Evolutionary conservation across 1,140 invertebrate genomes (phyloP), one percentile per base, ranked within the genome.

Genomic region (Gonioctena quinquepunctata): DNA sequence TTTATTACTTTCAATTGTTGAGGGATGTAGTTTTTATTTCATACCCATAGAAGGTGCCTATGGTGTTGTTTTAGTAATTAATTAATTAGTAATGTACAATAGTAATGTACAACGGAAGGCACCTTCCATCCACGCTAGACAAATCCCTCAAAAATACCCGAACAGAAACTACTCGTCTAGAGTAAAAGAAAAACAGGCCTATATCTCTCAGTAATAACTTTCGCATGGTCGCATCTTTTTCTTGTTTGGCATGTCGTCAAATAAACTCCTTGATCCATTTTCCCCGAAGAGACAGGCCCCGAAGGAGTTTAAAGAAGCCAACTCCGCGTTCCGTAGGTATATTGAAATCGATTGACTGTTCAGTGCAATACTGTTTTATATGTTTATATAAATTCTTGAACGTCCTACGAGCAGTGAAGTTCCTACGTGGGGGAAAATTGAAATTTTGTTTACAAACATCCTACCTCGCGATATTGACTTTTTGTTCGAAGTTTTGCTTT

Each of bases 301-400:
- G 25, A 16, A 64, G 68, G 71, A 69, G 22, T 54, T 25, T 49
- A 21, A 73, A 73, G 71, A 70, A 73, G 68, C 71, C 68, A 70
- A 73, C 26, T 28, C 56, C 61, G 22, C 21, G 59, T 66, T 48
- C 54, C 49, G 64, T 59, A 73, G 68, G 71, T 70, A 73, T 73
- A 73, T 73, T 73, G 71, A 70, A 73, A 73, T 73, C 71, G 71
- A 73, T 73, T 73, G 71, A 70, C 68, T 73, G 64, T 57, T 70
- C 68, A 73, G 68, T 73, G 65, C 68, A 73, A 63, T 65, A 64
- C 65, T 69, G 68, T 73, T 73, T 73, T 73, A 68, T 73, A 42
- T 42, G 68, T 73, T 70, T 73, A 73, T 73, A 73, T 73, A 73
- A 73, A 70, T 73, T 73, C 71, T 70, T 70, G 33, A 42, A 42